phyloP scores from a whole-genome alignment of 2,113 vertebrate species.

The Forbesichthys agassizii region DNA sequence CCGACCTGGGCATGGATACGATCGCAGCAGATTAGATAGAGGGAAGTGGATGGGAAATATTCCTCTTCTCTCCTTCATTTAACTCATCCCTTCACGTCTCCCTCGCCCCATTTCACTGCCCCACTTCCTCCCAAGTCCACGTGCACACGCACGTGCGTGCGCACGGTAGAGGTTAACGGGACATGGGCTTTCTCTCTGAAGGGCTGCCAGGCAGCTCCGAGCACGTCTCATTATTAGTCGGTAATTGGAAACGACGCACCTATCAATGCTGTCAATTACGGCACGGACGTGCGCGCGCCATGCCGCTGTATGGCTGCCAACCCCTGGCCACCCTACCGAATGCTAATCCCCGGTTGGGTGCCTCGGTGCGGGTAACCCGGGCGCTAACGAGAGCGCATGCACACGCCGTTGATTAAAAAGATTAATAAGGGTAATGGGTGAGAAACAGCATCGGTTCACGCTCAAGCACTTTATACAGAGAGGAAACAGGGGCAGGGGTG shows the following conservation, averaged over 20 bases:
- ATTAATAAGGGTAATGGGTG: constrained; percentile 72
- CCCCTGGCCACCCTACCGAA: constrained; percentile 50
- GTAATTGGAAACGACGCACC: constrained; percentile 66
- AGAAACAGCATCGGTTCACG: constrained; percentile 48
- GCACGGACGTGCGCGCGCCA: constrained; percentile 27
- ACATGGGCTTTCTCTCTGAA: constrained; percentile 28
- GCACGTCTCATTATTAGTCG: constrained; percentile 54
- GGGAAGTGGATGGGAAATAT: constrained; percentile 64
- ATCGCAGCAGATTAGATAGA: constrained; percentile 71
- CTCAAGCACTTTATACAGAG: constrained; percentile 35
- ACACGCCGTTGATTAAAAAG: constrained; percentile 63
- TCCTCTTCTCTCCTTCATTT: constrained; percentile 72
- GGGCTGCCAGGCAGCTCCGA: constrained; percentile 42
- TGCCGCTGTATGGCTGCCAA: constrained; percentile 23
- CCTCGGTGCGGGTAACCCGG: constrained; percentile 30
- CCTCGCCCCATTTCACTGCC: constrained; percentile 68
- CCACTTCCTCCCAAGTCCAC: constrained; percentile 33
- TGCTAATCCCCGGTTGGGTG: constrained; percentile 53
- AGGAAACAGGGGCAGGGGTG: constrained; percentile 5
- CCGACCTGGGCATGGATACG: constrained; percentile 58
- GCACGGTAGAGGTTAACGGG: background rate
- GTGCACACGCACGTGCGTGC: background rate
- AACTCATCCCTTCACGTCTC: constrained; percentile 64
- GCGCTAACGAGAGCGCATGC: constrained; percentile 49
- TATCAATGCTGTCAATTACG: constrained; percentile 51